phyloP scores from a whole-genome alignment of 2,888 invertebrate genomes.

The Thereva unica region DNA sequence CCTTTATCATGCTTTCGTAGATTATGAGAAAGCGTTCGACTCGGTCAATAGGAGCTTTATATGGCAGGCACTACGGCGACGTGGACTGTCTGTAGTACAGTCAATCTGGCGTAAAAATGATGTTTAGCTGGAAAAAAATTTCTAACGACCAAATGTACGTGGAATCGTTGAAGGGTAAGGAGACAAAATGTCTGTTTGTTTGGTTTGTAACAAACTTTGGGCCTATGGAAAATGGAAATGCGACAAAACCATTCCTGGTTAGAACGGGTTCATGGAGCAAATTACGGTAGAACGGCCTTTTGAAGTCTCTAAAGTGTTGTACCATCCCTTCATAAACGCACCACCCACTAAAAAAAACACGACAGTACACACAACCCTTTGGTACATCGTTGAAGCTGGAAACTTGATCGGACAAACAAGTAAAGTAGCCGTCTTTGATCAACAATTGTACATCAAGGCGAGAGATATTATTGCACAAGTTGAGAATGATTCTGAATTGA shows the following conservation, averaged over 20 bases:
- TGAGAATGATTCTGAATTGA: background rate
- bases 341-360: background rate
- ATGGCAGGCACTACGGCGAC: too few relatives aligned
- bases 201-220: too few relatives aligned
- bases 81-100: too few relatives aligned
- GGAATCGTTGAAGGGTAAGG: too few relatives aligned
- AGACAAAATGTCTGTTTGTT: too few relatives aligned
- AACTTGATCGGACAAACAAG: background rate
- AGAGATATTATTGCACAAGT: background rate
- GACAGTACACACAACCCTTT: background rate
- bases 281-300: background rate
- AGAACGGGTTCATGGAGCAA: slow-evolving; percentile 8
- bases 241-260: background rate
- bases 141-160: too few relatives aligned
- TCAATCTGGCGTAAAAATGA: too few relatives aligned
- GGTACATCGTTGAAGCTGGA: background rate
- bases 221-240: too few relatives aligned
- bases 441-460: background rate
- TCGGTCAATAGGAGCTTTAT: too few relatives aligned
- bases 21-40: too few relatives aligned
- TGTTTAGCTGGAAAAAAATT: too few relatives aligned
- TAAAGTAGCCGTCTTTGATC: slow-evolving; percentile 1
- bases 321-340: background rate
- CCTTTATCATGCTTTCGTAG: too few relatives aligned
- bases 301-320: background rate